Evolutionary conservation across 1,140 invertebrate genomes (phyloP).

Genomic region (Drepana arcuata): DNA sequence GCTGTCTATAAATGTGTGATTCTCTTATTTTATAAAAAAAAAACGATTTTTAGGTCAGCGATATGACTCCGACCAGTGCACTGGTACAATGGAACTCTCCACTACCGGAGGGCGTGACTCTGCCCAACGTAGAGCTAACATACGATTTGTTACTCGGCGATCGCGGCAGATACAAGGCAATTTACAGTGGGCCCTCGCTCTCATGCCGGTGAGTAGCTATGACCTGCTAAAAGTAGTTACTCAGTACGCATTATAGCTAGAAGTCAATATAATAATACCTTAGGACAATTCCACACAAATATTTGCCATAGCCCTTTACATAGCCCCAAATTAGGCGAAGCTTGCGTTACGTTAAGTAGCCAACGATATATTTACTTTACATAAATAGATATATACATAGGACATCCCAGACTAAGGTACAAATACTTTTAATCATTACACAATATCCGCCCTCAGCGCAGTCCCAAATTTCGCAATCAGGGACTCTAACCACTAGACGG

Average conservation of each 20-base stretch:
- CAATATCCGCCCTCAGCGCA: too few species aligned
- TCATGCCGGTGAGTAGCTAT: slow-evolving; percentile 75
- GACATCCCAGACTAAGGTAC: too few species aligned
- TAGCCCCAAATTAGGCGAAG: too few species aligned
- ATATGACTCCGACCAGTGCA: slow-evolving; percentile 83
- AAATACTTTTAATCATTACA: too few species aligned
- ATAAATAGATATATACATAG: too few species aligned
- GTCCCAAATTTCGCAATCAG: too few species aligned
- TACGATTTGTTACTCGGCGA: slow-evolving; percentile 86
- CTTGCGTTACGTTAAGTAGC: neutral
- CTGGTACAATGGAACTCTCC: slow-evolving; percentile 84
- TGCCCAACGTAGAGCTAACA: slow-evolving; percentile 74
- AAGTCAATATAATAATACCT: too few species aligned
- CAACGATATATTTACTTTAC: slow-evolving; percentile 11
- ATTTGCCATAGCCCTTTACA: too few species aligned
- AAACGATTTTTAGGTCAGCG: slow-evolving; percentile 78
- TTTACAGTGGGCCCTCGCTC: slow-evolving; percentile 81
- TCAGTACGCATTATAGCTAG: too few species aligned
- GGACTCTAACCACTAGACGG: too few species aligned
- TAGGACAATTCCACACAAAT: too few species aligned
- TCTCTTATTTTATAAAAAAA: slow-evolving; percentile 14
- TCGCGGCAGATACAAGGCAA: slow-evolving; percentile 84
- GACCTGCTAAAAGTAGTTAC: too few species aligned
- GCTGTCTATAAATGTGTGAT: slow-evolving; percentile 5
- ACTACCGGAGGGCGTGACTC: slow-evolving; percentile 72